These are phyloP conservation scores for Desoria tigrina DNA, from an alignment of 2,888 invertebrate species.

Conservation along the genomic window DNA sequence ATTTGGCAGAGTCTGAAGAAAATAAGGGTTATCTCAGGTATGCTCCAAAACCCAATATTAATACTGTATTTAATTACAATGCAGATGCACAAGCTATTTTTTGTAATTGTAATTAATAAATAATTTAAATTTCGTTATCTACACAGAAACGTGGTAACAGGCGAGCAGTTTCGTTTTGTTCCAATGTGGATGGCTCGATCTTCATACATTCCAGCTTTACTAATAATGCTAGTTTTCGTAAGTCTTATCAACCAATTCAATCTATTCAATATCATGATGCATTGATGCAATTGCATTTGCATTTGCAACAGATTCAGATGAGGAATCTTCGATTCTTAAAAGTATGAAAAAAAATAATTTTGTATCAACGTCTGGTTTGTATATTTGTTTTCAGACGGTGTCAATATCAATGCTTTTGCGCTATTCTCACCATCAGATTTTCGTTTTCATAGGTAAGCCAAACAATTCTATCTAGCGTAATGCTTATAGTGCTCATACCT, in stretches of 20 bases:
- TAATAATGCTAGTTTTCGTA: slow-evolving; percentile 98
- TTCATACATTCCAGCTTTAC: slow-evolving; percentile 91
- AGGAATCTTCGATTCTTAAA: too few relatives aligned
- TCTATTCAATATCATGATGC: not conserved
- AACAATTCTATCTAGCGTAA: too few relatives aligned
- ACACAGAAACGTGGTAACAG: slow-evolving; percentile 91
- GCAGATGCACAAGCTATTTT: slow-evolving; percentile 4
- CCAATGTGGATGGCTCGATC: slow-evolving; percentile 94
- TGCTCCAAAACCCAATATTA: not conserved
- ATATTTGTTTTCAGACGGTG: slow-evolving; percentile 84
- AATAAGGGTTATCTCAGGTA: slow-evolving; percentile 91
- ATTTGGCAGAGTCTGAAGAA: slow-evolving; percentile 91
- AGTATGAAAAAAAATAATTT: slow-evolving; percentile 25
- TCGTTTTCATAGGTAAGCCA: slow-evolving; percentile 93
- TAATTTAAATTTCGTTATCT: not conserved
- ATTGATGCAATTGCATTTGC: not conserved
- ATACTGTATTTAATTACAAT: not conserved
- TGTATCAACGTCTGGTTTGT: slow-evolving; percentile 13
- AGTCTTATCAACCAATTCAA: slow-evolving; percentile 62
- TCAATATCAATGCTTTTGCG: slow-evolving; percentile 96
- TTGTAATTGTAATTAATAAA: not conserved
- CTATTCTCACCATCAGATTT: slow-evolving; percentile 99
- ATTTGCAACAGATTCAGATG: slow-evolving; percentile 9
- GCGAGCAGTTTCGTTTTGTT: slow-evolving; percentile 97
- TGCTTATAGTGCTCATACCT: too few relatives aligned